These are phyloP conservation scores for Mesaphorura yosii DNA, from an alignment of 1,140 invertebrate genomes.

Conservation along the genomic window DNA sequence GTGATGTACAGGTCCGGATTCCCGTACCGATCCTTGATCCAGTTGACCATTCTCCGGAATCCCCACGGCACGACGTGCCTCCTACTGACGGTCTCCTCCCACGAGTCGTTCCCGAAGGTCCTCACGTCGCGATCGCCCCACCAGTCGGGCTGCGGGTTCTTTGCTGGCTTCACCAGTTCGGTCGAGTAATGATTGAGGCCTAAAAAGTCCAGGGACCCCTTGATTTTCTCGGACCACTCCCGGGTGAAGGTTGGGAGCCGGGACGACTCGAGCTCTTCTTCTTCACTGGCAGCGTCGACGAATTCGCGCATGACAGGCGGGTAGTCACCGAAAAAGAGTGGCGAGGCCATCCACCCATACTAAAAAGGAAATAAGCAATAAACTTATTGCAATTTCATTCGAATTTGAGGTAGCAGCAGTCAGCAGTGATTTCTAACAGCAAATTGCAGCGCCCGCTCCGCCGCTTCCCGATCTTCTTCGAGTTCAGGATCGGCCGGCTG, in stretches of 20 bases:
- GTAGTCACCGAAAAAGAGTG: conserved; percentile 32
- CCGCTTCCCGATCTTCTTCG: conserved; percentile 15
- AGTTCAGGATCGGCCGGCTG: conserved; percentile 9
- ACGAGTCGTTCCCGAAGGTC: background rate
- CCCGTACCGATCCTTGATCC: background rate
- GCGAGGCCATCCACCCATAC: conserved; percentile 18
- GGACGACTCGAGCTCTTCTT: conserved; percentile 15
- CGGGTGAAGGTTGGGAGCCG: conserved; percentile 9
- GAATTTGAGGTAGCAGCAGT: too few species aligned
- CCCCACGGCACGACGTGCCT: background rate
- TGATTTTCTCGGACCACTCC: conserved; percentile 7
- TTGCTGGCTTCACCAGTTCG: background rate
- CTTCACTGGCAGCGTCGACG: conserved; percentile 16
- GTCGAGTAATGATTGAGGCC: conserved; percentile 2
- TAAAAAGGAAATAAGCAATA: conserved; percentile 31
- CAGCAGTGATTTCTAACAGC: too few species aligned
- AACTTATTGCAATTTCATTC: too few species aligned
- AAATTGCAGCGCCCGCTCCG: conserved; percentile 18
- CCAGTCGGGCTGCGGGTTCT: background rate
- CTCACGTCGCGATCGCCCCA: background rate
- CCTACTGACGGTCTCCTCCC: background rate
- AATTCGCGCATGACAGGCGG: conserved; percentile 32
- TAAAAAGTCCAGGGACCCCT: conserved; percentile 19
- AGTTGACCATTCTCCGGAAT: background rate
- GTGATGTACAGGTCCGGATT: background rate